Evolutionary conservation across 2,113 vertebrate genomes (phyloP).

Genomic region (Anhinga anhinga): DNA sequence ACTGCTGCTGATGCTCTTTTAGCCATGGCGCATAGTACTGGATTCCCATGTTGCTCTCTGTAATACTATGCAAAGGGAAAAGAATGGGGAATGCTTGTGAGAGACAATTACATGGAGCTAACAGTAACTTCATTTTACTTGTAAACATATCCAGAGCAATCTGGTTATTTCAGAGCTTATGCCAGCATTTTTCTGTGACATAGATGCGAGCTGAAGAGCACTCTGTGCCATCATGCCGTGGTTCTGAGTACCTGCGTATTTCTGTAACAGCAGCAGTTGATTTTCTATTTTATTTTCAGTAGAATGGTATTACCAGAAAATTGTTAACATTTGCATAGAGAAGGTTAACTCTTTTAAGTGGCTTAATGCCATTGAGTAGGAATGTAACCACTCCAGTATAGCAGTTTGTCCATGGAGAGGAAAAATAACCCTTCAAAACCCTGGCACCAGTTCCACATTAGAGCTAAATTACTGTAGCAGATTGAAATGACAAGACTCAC

Average conservation of each 20-base stretch:
- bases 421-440: constrained; percentile 41
- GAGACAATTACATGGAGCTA: background rate
- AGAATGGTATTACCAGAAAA: background rate
- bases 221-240: background rate
- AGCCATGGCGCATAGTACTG: background rate
- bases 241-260: background rate
- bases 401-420: background rate
- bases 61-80: background rate
- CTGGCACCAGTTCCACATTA: background rate
- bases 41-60: background rate
- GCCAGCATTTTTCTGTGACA: background rate
- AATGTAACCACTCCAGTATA: background rate
- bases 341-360: constrained; percentile 24
- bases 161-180: background rate
- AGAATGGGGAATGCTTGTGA: background rate
- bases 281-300: constrained; percentile 20
- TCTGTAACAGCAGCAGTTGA: background rate
- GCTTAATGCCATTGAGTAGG: constrained; percentile 10
- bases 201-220: background rate
- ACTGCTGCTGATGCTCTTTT: background rate
- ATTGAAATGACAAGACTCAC: constrained; percentile 13
- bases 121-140: background rate
- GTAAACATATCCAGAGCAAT: background rate
- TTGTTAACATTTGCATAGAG: constrained; percentile 24
- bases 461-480: constrained; percentile 29